Percentiles rank a stretch among this genome's conserved stretches.
These are phyloP conservation scores for Drosophila navojoa DNA, from an alignment of 1,140 invertebrate species.

Conservation along the genomic window DNA sequence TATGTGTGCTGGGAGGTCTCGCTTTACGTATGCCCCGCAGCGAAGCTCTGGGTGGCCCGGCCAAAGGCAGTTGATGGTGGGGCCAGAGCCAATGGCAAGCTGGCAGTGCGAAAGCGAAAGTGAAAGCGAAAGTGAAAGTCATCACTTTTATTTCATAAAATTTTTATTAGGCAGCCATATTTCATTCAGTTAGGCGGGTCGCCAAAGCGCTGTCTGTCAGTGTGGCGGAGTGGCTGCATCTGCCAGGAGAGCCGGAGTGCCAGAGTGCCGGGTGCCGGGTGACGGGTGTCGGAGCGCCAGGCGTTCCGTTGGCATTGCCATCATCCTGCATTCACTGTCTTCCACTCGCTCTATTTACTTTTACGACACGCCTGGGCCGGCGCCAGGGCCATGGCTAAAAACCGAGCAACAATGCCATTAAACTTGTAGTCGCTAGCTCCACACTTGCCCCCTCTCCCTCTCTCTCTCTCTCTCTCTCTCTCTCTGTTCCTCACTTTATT, in stretches of 20 bases:
- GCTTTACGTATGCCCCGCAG: conserved; percentile 21
- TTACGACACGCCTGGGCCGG: conserved; percentile 69
- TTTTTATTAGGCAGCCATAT: conserved; percentile 78
- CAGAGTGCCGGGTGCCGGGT: conserved; percentile 4
- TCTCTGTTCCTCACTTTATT: conserved; percentile 1
- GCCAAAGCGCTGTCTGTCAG: conserved; percentile 43
- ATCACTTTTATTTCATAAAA: conserved; percentile 81
- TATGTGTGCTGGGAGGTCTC: conserved; percentile 19
- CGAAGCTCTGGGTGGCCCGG: conserved; percentile 10
- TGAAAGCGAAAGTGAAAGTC: conserved; percentile 73
- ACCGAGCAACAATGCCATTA: conserved; percentile 77
- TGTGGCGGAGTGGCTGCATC: conserved; percentile 20
- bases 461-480: neutral
- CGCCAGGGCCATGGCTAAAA: conserved; percentile 49
- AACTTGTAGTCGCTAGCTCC: conserved; percentile 57
- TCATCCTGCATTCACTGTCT: neutral
- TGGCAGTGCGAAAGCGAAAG: conserved; percentile 53
- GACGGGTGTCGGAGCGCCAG: conserved; percentile 2
- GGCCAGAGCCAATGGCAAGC: neutral
- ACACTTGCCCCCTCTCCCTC: neutral
- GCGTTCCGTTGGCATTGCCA: neutral
- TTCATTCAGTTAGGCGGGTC: conserved; percentile 72
- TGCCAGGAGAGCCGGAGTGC: conserved; percentile 1
- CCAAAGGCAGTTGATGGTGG: neutral
- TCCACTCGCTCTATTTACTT: conserved; percentile 74